These are phyloP conservation scores for Nebria salina DNA, from an alignment of 2,888 invertebrate genomes.

Conservation along the genomic window DNA sequence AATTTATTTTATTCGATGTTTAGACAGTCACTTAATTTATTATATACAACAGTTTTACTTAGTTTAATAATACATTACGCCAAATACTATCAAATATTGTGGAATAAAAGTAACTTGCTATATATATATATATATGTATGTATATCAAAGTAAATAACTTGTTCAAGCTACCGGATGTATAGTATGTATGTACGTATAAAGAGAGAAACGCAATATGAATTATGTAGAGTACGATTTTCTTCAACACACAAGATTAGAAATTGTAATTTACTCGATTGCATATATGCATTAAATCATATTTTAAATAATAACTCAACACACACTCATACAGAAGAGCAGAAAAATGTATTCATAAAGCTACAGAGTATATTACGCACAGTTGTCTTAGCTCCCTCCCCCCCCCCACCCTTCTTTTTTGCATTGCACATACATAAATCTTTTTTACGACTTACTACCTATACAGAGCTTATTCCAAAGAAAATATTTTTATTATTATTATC, in stretches of 20 bases:
- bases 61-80: background rate
- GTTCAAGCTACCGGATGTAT: conserved; percentile 38
- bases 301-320: conserved; percentile 38
- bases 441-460: background rate
- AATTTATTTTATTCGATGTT: background rate
- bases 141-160: background rate
- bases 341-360: too few species aligned
- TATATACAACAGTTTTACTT: background rate
- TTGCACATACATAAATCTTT: background rate
- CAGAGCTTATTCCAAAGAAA: background rate
- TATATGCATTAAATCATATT: conserved; percentile 41
- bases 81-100: too few species aligned
- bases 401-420: background rate
- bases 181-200: background rate
- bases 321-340: background rate
- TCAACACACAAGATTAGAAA: conserved; percentile 42
- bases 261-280: conserved; percentile 40
- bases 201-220: conserved; percentile 30
- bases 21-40: background rate
- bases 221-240: conserved; percentile 23
- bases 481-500: too few species aligned
- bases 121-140: background rate
- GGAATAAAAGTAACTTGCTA: too few species aligned
- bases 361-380: too few species aligned
- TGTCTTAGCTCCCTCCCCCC: too few species aligned